Evolutionary conservation across 2,888 invertebrate species (phyloP), one percentile per base, ranked within the genome.

Genomic region (Lamellibrachia columna): DNA sequence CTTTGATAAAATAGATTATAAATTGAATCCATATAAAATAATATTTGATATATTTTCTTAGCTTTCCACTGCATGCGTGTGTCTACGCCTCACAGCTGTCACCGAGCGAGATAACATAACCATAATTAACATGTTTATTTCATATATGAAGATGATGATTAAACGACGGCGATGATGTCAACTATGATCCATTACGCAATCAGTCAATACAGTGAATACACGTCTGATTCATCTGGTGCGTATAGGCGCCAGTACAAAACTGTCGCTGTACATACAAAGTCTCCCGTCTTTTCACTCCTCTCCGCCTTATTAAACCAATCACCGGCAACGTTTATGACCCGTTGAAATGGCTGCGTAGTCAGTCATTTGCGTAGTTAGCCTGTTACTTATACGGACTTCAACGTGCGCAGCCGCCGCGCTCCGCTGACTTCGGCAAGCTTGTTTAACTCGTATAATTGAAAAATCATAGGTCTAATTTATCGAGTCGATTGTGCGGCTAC

Each of bases 361-460:
- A 75, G 75, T 75, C 75, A 75, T 75, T 75, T 75, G 75, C 75
- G 75, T 75, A 75, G 75, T 75, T 75, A 75, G 75, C 75, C 75
- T 75, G 15, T 75, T 75, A 75, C 75, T 75, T 75, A 75, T 75
- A 75, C 15, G 15, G 15, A 75, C 75, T 75, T 75, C 75, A 75
- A 75, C 75, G 75, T 75, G 22, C 75, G 75, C 75, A 22, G 75
- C 22, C 75, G 75, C 6, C 75, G 75, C 75, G 75, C 75, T 75
- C 75, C 75, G 22, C 15, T 6, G 75, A 75, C 75, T 22, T 15
- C 22, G 75, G 75, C 75, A 75, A 75, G 75, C 75, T 75, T 75
- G 75, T 75, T 75, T 75, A 75, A 75, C 75, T 75, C 75, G 75
- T 22, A 75, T 75, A 75, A 75, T 75, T 75, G 75, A 75, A 75